These are phyloP conservation scores for Heliconius himera DNA, from an alignment of 1,140 invertebrate species.

Conservation along the genomic window DNA sequence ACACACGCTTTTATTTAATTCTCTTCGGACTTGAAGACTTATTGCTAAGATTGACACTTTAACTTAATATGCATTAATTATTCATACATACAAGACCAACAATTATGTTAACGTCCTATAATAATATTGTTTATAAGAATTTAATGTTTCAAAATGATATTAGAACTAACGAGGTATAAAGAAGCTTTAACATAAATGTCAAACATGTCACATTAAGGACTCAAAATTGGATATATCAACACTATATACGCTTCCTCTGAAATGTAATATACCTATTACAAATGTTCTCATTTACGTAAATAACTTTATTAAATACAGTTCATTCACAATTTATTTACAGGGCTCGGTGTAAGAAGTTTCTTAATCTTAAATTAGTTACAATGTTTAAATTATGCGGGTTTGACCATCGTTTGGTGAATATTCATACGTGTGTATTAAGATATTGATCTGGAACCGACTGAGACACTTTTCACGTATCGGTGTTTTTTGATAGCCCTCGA, in stretches of 20 bases:
- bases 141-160: not conserved
- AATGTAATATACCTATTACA: constrained; percentile 27
- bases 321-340: constrained; percentile 17
- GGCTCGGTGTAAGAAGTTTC: constrained; percentile 16
- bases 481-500: constrained; percentile 28
- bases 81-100: too few species aligned
- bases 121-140: not conserved
- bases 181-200: constrained; percentile 13
- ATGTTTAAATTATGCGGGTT: constrained; percentile 37
- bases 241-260: constrained; percentile 24
- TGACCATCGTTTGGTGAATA: constrained; percentile 29
- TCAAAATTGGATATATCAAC: constrained; percentile 26
- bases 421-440: constrained; percentile 37
- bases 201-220: constrained; percentile 25
- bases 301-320: constrained; percentile 26
- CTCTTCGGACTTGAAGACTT: too few species aligned
- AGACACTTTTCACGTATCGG: constrained; percentile 27
- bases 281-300: constrained; percentile 30
- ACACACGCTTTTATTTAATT: too few species aligned
- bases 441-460: constrained; percentile 28
- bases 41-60: too few species aligned
- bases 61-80: too few species aligned
- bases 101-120: not conserved
- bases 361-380: constrained; percentile 26
- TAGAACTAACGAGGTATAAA: not conserved